Percentiles rank a stretch among this genome's conserved stretches.
These are phyloP conservation scores for Decapterus maruadsi DNA, from an alignment of 2,797 vertebrate species.

Conservation along the genomic window DNA sequence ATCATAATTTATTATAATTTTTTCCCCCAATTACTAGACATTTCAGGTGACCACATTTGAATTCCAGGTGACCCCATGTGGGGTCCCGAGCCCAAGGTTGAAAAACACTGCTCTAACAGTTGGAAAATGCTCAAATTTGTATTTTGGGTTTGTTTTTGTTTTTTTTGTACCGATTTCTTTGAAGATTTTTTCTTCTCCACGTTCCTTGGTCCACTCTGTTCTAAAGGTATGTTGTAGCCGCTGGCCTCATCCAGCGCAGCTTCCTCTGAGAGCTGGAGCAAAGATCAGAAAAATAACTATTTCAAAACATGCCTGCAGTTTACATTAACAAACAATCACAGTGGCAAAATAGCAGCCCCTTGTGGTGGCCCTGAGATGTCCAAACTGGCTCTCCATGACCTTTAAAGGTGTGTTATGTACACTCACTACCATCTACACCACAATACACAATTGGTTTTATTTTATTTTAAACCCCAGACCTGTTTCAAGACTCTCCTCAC, in stretches of 20 bases:
- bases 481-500: constrained; percentile 91
- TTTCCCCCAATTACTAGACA: no score
- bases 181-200: constrained; percentile 69
- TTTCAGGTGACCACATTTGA: no score
- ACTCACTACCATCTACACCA: constrained; percentile 5
- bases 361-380: constrained; percentile 52
- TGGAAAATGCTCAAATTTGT: not conserved
- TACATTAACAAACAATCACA: constrained; percentile 31
- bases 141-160: not conserved
- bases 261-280: constrained; percentile 92
- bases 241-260: constrained; percentile 92
- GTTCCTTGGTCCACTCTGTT: constrained; percentile 82
- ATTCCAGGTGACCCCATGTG: no score
- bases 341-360: constrained; percentile 71
- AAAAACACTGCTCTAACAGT: not conserved
- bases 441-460: not conserved
- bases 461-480: constrained; percentile 72
- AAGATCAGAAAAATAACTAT: constrained; percentile 14
- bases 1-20: no score
- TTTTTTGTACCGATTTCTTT: constrained; percentile 74
- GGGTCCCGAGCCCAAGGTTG: no score
- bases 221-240: constrained; percentile 93
- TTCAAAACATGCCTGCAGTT: constrained; percentile 10
- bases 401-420: not conserved
- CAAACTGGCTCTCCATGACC: not conserved